Base-by-base conservation (phyloP, 2,797 vertebrate species). In the Sebastes aleutianus region DNA sequence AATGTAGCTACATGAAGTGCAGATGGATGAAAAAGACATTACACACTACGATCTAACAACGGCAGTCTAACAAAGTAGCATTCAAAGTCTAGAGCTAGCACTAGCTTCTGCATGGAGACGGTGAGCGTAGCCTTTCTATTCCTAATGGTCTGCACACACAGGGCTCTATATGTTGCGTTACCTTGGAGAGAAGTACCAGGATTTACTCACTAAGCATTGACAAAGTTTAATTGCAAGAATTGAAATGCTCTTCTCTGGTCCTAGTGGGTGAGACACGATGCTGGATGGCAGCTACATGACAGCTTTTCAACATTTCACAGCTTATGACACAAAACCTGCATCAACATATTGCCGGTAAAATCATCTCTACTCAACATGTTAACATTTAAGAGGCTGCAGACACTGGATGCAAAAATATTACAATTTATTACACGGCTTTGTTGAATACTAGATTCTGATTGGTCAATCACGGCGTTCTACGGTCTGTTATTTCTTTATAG, bases 1-100 rank as follows among this genome's bases (percentile, higher is more conserved):
- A 59, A 85, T 74, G 73, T 64, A 26, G 83, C 75, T 79, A 88
- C 76, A 82, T 78, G 81, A 85, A 70, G 59, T 68, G 92, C 72
- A 88, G 78, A 89, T 86, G 87, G 84, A 89, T 87, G 86, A 80
- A 79, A 61, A 54, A 80, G 32, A 89, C 66, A 74, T 64, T 71
- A 82, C 58, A 82, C 12, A 39, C 39, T 67, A 76, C 74, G 70
- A 26, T 61, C 82, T 61, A 82, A 50, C n/a, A 83, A 54, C 43
- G 43, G 43, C 74, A 83, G 65, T 61, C 82, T 80, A 82, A 50
- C n/a, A 83, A 50, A 70, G 58, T 26, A 65, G 56, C 64, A 79
- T 53, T 68, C 20, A 69, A 76, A n/a, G 36, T 73, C 70, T 76
- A 3, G 11, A 56, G 62, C 81, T 87, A 83, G n/a, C 11, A 50